A percentile compares a stretch with the other conserved stretches of the same genome.
Conservation (phyloP, 1,140 invertebrate genomes). For the Lasaia peninsularis region DNA sequence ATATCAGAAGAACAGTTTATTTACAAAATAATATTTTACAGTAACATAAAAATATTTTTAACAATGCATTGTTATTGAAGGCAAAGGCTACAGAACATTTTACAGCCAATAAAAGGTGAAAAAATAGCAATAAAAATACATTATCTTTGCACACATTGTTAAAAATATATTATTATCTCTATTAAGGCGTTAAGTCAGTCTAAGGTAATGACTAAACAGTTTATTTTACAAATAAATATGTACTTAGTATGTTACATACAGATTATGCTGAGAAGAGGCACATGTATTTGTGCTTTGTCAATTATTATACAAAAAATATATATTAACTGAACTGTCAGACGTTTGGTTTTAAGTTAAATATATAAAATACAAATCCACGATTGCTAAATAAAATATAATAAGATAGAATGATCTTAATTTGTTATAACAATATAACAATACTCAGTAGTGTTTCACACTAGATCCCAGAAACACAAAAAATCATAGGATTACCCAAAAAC, state of each 20-base stretch:
- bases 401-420: background rate
- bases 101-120: slow-evolving; percentile 52
- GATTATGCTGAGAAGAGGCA: slow-evolving; percentile 27
- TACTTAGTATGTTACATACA: slow-evolving; percentile 26
- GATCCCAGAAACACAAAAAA: too few relatives aligned
- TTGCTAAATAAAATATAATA: background rate
- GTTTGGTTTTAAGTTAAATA: background rate
- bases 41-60: slow-evolving; percentile 10
- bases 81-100: slow-evolving; percentile 32
- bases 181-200: slow-evolving; percentile 60
- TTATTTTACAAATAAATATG: slow-evolving; percentile 31
- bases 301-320: background rate
- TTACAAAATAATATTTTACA: slow-evolving; percentile 10
- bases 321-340: background rate
- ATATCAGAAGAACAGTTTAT: slow-evolving; percentile 1
- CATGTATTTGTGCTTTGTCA: slow-evolving; percentile 20
- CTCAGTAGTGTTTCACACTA: too few relatives aligned
- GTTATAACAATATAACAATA: background rate
- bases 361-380: background rate
- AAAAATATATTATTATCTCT: slow-evolving; percentile 39
- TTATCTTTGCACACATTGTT: slow-evolving; percentile 34
- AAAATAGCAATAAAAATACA: slow-evolving; percentile 34
- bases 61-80: slow-evolving; percentile 1
- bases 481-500: too few relatives aligned
- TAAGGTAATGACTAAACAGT: slow-evolving; percentile 61